These are phyloP conservation scores for Gisinianus flammeolus DNA, from an alignment of 2,888 invertebrate species.

Conservation along the genomic window DNA sequence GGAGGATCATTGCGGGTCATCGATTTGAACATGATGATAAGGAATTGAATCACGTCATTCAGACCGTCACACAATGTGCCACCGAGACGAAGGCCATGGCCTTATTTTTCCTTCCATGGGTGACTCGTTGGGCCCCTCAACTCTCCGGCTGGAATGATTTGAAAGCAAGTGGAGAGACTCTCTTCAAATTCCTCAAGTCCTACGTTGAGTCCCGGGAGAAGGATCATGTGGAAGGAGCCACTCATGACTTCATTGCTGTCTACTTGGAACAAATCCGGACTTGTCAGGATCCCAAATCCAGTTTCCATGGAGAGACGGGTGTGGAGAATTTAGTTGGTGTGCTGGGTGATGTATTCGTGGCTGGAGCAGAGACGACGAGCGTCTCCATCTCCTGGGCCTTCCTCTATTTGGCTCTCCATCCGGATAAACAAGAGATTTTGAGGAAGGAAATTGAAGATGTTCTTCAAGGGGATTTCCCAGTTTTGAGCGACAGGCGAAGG, in stretches of 20 bases:
- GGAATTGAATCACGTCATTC: neutral
- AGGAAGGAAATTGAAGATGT: neutral
- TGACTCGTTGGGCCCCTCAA: neutral
- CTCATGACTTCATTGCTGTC: neutral
- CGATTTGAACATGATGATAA: neutral
- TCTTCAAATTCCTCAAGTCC: neutral
- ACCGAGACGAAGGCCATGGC: neutral
- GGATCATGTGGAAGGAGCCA: neutral
- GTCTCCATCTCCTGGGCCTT: neutral
- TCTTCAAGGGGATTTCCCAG: neutral
- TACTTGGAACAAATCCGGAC: neutral
- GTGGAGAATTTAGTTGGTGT: neutral
- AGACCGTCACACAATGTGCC: neutral
- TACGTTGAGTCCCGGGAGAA: neutral
- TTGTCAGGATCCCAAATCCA: neutral
- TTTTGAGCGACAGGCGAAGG: neutral
- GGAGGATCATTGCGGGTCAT: neutral
- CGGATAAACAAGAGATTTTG: no score
- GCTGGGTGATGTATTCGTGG: neutral
- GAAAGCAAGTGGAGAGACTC: neutral
- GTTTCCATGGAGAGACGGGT: neutral
- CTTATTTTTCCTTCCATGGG: neutral
- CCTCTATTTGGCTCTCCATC: slow-evolving; percentile 1
- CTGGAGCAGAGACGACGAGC: neutral
- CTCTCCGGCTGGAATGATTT: neutral